Base-by-base conservation (phyloP, 2,797 vertebrate genomes). In the Pantherophis vulpinus region DNA sequence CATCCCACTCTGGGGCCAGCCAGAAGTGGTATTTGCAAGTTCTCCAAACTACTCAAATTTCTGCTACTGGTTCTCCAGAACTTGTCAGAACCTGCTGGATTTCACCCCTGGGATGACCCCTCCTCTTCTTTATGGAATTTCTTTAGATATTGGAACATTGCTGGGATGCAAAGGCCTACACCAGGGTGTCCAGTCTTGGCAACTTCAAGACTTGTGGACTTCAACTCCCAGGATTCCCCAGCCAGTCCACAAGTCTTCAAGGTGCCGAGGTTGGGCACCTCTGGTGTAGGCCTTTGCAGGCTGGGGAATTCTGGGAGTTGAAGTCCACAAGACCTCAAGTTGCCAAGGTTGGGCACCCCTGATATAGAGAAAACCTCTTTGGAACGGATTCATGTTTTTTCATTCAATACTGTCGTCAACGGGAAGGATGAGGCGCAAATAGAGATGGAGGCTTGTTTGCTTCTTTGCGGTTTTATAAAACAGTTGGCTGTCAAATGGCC, bases 401-500 rank as follows among this genome's bases (percentile, higher is more conserved):
- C 93, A 95, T 95, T 93, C 94, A 94, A 94, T 96, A 94, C 70
- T 93, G 88, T 91, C 61, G 93, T 94, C 93, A 60, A 54, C 92
- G 54, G 88, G 93, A 51, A 42, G 74, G 74, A 23, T 79, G 74
- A 79, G 18, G 37, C 9, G 37, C 16, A 79, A 42, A 79, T 42
- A 42, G 74, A 79, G 18, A 42, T 11, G 74, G 37, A 42, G 74
- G 74, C 74, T 42, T 79, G 74, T 23, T 79, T 23, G 18, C 20
- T 42, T 79, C 74, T 79, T 79, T 79, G 74, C 74, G 18, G 37
- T 42, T 79, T 4, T 42, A 42, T 37, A 74, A 74, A 74, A 95
- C 59, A 96, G 95, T 90, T 87, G 90, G 94, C 96, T 96, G 96
- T 96, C 97, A 97, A 96, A 93, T 56, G 93, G 95, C 94, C 93